Evolutionary conservation across 2,888 invertebrate genomes (phyloP).

Genomic region (Macrophya alboannulata): DNA sequence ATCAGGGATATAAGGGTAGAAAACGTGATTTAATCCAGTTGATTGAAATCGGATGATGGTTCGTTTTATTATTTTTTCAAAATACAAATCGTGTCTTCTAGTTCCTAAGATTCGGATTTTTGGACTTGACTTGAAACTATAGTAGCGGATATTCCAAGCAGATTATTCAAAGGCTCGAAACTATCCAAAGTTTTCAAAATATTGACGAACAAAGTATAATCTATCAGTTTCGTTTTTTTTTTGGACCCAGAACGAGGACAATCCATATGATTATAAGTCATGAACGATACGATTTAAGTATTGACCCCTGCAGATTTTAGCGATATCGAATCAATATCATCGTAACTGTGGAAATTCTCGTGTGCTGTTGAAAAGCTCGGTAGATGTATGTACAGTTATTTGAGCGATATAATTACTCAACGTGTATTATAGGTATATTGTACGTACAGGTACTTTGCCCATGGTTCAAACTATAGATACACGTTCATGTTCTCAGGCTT

Average conservation of each 20-base stretch:
- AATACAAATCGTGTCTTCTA: not conserved
- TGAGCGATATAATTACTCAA: slow-evolving; percentile 20
- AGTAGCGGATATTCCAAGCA: no score
- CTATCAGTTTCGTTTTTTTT: no score
- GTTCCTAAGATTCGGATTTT: not conserved
- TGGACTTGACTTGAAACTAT: not conserved
- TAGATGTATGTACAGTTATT: not conserved
- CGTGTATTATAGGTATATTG: no score
- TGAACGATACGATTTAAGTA: not conserved
- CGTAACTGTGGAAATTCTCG: not conserved
- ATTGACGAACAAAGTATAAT: no score
- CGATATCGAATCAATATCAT: not conserved
- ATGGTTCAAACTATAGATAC: not conserved
- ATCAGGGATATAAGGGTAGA: not conserved
- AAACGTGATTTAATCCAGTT: not conserved
- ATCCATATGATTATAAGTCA: no score
- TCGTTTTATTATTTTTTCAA: no score
- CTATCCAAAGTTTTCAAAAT: not conserved
- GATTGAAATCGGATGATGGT: not conserved
- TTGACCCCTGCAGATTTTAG: not conserved
- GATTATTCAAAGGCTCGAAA: not conserved
- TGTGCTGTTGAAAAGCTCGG: not conserved
- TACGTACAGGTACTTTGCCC: not conserved
- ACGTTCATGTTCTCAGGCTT: slow-evolving; percentile 58
- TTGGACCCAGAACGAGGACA: no score